Evolutionary conservation across 2,113 vertebrate genomes (phyloP).

Genomic region (Micromys minutus): DNA sequence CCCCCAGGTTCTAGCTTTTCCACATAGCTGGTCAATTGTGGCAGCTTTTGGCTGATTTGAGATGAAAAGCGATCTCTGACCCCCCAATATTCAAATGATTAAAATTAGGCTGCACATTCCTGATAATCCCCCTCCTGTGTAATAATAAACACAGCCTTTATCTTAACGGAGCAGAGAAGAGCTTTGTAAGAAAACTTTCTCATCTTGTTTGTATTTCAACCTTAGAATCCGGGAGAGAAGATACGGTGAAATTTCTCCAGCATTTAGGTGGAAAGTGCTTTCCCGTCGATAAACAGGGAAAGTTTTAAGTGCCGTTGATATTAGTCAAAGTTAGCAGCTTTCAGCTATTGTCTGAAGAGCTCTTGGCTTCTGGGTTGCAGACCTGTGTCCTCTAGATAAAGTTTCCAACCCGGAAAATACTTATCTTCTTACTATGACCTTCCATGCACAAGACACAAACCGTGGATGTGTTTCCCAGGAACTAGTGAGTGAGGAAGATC

Average conservation of each 20-base stretch:
- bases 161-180: constrained; percentile 46
- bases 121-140: neutral
- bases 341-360: constrained; percentile 69
- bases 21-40: neutral
- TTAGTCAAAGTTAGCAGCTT: constrained; percentile 59
- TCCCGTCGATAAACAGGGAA: constrained; percentile 74
- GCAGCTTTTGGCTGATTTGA: neutral
- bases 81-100: neutral
- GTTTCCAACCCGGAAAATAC: constrained; percentile 83
- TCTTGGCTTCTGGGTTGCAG: constrained; percentile 76
- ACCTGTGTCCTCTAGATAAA: constrained; percentile 88
- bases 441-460: constrained; percentile 84
- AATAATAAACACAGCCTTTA: constrained; percentile 27
- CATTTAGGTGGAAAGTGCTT: constrained; percentile 54
- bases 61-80: neutral
- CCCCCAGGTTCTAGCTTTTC: neutral
- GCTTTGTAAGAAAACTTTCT: constrained; percentile 19
- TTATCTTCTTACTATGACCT: constrained; percentile 86
- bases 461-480: constrained; percentile 88
- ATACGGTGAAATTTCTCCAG: constrained; percentile 2
- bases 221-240: constrained; percentile 14
- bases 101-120: constrained; percentile 54
- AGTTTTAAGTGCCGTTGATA: constrained; percentile 67
- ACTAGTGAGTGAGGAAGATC: constrained; percentile 87
- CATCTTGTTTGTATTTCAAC: constrained; percentile 49